Evolutionary conservation across 2,797 vertebrate species (phyloP).

Genomic region (Rhabdophis nuchalis): DNA sequence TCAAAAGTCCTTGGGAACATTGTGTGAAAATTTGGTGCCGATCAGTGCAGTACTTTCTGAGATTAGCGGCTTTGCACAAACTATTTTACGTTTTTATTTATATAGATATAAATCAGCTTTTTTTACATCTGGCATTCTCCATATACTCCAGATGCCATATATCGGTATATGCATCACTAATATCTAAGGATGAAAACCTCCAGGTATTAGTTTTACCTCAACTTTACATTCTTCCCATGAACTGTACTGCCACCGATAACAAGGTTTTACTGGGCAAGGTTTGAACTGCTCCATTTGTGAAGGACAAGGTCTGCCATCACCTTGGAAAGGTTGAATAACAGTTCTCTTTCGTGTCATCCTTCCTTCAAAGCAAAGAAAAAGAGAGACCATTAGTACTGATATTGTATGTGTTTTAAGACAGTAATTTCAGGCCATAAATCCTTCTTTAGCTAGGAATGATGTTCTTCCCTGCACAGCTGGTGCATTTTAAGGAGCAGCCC

Average conservation of each 20-base stretch:
- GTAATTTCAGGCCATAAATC: slow-evolving; percentile 1
- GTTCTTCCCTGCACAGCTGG: not conserved
- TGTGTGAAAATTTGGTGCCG: too few relatives aligned
- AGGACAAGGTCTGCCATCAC: slow-evolving; percentile 92
- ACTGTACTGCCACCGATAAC: slow-evolving; percentile 91
- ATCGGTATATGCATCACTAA: not conserved
- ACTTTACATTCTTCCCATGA: slow-evolving; percentile 90
- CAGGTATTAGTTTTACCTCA: slow-evolving; percentile 75
- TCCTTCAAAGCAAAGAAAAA: slow-evolving; percentile 72
- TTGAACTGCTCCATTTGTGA: slow-evolving; percentile 90
- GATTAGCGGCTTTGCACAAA: too few relatives aligned
- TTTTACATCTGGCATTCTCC: not conserved
- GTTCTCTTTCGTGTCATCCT: slow-evolving; percentile 86
- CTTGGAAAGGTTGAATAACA: slow-evolving; percentile 89
- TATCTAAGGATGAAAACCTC: not conserved
- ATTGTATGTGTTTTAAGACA: not conserved
- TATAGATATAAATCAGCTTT: not conserved
- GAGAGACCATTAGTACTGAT: not conserved
- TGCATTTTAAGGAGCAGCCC: not conserved
- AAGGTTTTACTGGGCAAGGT: slow-evolving; percentile 91
- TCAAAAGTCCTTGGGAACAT: too few relatives aligned
- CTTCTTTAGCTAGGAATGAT: slow-evolving; percentile 10
- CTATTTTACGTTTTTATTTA: too few relatives aligned
- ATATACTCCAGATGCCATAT: not conserved
- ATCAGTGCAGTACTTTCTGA: too few relatives aligned